Conservation (phyloP, 2,113 vertebrate species). For the Gorsachius goisagi region DNA sequence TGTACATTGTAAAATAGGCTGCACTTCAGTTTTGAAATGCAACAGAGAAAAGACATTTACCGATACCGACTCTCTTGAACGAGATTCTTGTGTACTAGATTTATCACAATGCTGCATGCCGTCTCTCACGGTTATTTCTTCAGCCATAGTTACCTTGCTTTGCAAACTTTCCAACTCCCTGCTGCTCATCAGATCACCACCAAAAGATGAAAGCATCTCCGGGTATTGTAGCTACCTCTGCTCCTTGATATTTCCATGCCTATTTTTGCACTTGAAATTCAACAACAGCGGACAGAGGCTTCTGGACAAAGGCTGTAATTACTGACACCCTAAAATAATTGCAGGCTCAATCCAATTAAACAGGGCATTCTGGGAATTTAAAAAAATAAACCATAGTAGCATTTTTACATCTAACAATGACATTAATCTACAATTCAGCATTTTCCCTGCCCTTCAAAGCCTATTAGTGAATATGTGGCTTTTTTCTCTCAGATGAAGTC, state of each 20-base stretch:
- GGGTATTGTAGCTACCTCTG: not conserved
- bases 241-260: not conserved
- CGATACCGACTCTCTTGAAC: not conserved
- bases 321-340: not conserved
- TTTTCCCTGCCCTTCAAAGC: not conserved
- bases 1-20: not conserved
- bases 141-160: not conserved
- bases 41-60: not conserved
- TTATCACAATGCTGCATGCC: not conserved
- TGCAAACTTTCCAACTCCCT: not conserved
- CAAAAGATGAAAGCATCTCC: not conserved
- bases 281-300: not conserved
- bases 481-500: not conserved
- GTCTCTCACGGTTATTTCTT: not conserved
- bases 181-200: not conserved
- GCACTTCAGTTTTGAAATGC: not conserved
- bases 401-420: not conserved
- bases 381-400: not conserved
- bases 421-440: not conserved
- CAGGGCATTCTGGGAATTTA: not conserved
- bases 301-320: not conserved
- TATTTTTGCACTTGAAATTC: not conserved
- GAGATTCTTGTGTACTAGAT: not conserved
- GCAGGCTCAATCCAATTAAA: not conserved
- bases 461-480: not conserved